A percentile compares a stretch with the other conserved stretches of the same genome.
Evolutionary conservation across 2,113 vertebrate genomes (phyloP).

Genomic region (Equus quagga): DNA sequence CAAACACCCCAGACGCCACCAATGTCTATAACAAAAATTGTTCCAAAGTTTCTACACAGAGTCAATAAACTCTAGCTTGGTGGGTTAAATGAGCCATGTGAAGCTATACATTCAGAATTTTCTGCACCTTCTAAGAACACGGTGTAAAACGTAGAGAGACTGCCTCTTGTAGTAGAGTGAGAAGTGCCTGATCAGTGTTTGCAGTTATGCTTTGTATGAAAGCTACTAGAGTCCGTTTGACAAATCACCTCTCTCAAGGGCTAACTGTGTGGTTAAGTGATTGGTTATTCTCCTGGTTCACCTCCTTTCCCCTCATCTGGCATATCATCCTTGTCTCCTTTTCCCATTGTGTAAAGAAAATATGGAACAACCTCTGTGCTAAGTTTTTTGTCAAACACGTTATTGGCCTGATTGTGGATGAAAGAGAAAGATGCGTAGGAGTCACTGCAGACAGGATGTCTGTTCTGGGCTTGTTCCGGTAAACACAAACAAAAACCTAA

Average conservation of each 20-base stretch:
- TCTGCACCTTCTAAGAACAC: constrained; percentile 69
- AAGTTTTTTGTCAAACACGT: not conserved
- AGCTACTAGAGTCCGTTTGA: constrained; percentile 33
- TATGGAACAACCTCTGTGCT: not conserved
- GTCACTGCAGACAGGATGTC: not conserved
- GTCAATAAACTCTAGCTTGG: constrained; percentile 59
- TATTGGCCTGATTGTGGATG: not conserved
- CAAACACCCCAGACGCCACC: not conserved
- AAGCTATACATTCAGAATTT: constrained; percentile 70
- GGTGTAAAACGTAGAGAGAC: constrained; percentile 33
- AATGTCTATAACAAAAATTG: constrained; percentile 25
- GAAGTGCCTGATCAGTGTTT: constrained; percentile 63
- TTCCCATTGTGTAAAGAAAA: not conserved
- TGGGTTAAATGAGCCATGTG: constrained; percentile 60
- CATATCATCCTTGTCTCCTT: not conserved
- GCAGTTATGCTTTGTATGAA: constrained; percentile 41
- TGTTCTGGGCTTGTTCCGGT: not conserved
- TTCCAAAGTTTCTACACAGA: constrained; percentile 17
- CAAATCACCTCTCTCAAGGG: not conserved
- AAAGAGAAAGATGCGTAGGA: not conserved
- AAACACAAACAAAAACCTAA: not conserved
- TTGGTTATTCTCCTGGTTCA: not conserved
- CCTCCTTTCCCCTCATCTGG: not conserved
- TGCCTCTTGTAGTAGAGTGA: constrained; percentile 14
- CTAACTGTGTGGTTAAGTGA: constrained; percentile 8